Evolutionary conservation across 2,888 invertebrate species (phyloP).

Genomic region (Ferdinandea cuprea): DNA sequence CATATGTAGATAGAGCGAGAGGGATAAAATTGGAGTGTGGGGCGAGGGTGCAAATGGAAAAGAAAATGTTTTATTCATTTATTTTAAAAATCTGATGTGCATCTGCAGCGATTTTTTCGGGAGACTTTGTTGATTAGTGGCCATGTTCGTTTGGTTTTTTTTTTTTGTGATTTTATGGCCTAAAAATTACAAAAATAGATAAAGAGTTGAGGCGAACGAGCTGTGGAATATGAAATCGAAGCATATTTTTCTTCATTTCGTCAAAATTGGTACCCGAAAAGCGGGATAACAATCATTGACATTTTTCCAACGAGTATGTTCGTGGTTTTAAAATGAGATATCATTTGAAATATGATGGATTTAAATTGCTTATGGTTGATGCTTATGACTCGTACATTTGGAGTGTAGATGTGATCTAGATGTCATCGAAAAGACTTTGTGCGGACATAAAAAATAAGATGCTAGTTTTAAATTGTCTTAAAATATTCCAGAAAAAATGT

Average conservation of each 20-base stretch:
- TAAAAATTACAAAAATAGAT: constrained; percentile 44
- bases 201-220: constrained; percentile 1
- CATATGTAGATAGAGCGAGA: no score
- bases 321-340: not conserved
- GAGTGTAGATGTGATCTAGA: no score
- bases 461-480: no score
- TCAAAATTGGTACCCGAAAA: constrained; percentile 17
- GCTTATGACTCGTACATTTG: no score
- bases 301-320: not conserved
- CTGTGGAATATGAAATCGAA: not conserved
- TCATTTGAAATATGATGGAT: no score
- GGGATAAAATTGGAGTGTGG: not conserved
- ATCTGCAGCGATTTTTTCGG: constrained; percentile 37
- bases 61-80: constrained; percentile 46
- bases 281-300: not conserved
- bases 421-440: no score
- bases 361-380: no score
- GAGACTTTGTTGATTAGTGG: constrained; percentile 39
- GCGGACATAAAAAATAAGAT: no score
- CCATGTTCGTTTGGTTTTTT: not conserved
- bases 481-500: no score
- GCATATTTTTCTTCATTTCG: constrained; percentile 14
- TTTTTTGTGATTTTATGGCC: not conserved
- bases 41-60: constrained; percentile 13
- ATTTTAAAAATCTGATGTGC: constrained; percentile 32